phyloP scores from a whole-genome alignment of 2,113 vertebrate species.

The Ptilonorhynchus violaceus region DNA sequence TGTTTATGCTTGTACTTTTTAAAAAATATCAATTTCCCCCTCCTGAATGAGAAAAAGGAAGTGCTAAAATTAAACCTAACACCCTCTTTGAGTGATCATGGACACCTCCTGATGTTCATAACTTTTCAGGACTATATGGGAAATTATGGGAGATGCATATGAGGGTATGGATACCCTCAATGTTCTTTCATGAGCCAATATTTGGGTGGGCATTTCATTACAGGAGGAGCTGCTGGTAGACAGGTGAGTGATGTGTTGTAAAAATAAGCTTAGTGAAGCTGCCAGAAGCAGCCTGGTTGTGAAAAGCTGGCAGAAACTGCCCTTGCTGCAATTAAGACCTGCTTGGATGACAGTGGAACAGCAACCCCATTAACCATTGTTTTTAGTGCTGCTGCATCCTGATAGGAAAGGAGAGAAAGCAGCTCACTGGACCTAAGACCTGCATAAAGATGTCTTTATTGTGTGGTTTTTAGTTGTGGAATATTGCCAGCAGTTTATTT shows the following conservation, averaged over 20 bases:
- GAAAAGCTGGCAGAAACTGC: background rate
- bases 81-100: background rate
- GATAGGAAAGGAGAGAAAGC: background rate
- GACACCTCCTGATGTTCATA: background rate
- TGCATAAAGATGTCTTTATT: background rate
- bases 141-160: too few species aligned
- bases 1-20: accelerated
- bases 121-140: background rate
- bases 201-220: background rate
- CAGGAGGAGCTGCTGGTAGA: background rate
- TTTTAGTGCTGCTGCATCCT: background rate
- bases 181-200: background rate
- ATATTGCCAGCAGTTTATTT: background rate
- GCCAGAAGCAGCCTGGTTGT: background rate
- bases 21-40: accelerated
- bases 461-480: background rate
- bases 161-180: background rate
- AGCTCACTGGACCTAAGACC: background rate
- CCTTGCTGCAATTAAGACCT: background rate
- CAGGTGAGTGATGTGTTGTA: background rate
- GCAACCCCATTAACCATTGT: background rate
- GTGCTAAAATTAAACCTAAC: background rate
- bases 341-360: background rate
- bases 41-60: background rate
- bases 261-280: background rate